A percentile compares a stretch with the other conserved stretches of the same genome.
Evolutionary conservation across 2,888 invertebrate genomes (phyloP).

Genomic region (Trichopoda pennipes): DNA sequence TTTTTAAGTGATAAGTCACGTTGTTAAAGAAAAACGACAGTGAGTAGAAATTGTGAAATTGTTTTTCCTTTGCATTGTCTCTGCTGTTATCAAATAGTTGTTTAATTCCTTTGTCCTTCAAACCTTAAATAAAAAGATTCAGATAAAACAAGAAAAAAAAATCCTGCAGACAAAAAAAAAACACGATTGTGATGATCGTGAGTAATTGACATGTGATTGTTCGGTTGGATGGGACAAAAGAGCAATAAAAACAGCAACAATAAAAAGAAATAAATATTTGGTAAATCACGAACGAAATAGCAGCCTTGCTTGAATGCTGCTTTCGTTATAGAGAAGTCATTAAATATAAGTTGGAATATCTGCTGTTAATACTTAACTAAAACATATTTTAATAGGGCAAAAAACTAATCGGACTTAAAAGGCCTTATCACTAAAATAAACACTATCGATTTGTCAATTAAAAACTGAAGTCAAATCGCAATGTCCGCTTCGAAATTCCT

Average conservation of each 20-base stretch:
- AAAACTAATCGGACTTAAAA: too few relatives aligned
- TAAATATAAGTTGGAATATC: neutral
- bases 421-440: too few relatives aligned
- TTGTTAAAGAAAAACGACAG: constrained; percentile 43
- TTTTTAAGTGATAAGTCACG: constrained; percentile 66
- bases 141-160: constrained; percentile 16
- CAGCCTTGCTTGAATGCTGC: neutral
- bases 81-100: constrained; percentile 48
- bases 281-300: neutral
- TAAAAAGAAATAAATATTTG: neutral
- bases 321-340: neutral
- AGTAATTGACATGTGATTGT: constrained; percentile 68
- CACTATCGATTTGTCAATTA: too few relatives aligned
- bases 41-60: constrained; percentile 37
- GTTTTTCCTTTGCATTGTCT: constrained; percentile 21
- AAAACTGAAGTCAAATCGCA: too few relatives aligned
- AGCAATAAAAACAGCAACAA: constrained; percentile 1
- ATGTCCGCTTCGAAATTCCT: too few relatives aligned
- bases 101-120: constrained; percentile 68
- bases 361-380: neutral
- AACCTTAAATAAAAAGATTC: constrained; percentile 38
- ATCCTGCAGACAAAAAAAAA: constrained; percentile 42
- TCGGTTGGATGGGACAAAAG: constrained; percentile 19
- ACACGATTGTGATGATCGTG: constrained; percentile 68
- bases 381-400: too few relatives aligned